These are phyloP conservation scores for Tetraodon nigroviridis DNA, from an alignment of 2,113 vertebrate genomes.

Conservation along the genomic window DNA sequence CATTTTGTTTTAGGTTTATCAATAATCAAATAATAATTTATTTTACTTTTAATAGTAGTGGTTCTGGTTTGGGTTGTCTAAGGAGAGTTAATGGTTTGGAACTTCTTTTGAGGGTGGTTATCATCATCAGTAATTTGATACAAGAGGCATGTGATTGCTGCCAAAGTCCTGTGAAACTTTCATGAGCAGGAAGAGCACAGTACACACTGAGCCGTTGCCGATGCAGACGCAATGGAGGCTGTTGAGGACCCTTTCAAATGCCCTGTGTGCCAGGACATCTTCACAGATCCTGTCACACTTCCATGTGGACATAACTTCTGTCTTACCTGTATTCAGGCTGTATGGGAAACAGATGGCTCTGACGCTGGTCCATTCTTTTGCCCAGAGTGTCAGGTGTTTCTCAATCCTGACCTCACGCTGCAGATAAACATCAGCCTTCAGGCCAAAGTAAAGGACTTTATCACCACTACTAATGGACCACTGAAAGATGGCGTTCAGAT, in stretches of 20 bases:
- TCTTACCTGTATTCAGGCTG: constrained; percentile 65
- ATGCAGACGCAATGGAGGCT: constrained; percentile 49
- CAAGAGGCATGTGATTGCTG: constrained; percentile 31
- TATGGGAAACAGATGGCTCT: constrained; percentile 65
- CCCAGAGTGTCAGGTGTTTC: constrained; percentile 74
- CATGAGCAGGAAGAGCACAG: constrained; percentile 45
- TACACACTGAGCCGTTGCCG: constrained; percentile 18
- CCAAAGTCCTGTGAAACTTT: constrained; percentile 58
- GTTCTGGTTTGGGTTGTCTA: constrained; percentile 4
- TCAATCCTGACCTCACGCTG: constrained; percentile 55
- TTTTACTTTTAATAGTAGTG: too few relatives aligned
- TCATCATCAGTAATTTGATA: constrained; percentile 62
- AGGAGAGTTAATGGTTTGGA: constrained; percentile 19
- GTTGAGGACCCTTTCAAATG: constrained; percentile 59
- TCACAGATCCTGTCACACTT: constrained; percentile 64
- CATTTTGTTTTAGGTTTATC: too few relatives aligned
- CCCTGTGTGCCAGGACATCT: constrained; percentile 69
- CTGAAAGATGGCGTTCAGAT: not conserved
- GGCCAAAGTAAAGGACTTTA: constrained; percentile 52
- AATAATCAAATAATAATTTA: too few relatives aligned
- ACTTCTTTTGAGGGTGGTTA: constrained; percentile 12
- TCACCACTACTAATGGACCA: not conserved
- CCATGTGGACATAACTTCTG: constrained; percentile 73
- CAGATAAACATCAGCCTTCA: constrained; percentile 60
- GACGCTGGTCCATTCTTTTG: constrained; percentile 62